phyloP scores from a whole-genome alignment of 2,113 vertebrate genomes.

The Xiphophorus hellerii region DNA sequence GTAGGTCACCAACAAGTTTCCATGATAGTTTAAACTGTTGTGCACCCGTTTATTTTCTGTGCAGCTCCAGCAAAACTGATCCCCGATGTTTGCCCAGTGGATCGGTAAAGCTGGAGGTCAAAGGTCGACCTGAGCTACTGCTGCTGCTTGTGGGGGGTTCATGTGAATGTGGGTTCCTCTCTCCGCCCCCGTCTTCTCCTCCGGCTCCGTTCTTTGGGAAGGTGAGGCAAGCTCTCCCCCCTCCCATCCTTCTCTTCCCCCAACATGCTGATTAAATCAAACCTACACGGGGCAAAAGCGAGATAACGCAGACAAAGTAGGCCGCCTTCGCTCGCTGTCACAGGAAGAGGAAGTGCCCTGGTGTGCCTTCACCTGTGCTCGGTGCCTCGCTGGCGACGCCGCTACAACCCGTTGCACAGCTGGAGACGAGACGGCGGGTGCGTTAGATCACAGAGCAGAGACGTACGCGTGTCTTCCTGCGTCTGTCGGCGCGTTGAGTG shows the following conservation, averaged over 20 bases:
- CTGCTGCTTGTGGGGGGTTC: constrained; percentile 31
- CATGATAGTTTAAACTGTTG: constrained; percentile 37
- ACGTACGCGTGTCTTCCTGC: constrained; percentile 50
- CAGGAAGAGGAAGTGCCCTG: constrained; percentile 73
- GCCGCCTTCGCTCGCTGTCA: constrained; percentile 69
- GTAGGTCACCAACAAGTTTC: constrained; percentile 63
- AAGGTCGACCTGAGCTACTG: constrained; percentile 44
- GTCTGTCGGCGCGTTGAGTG: constrained; percentile 31
- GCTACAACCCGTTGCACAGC: constrained; percentile 57
- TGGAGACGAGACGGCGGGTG: constrained; percentile 51
- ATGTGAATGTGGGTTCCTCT: constrained; percentile 53
- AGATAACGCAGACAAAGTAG: constrained; percentile 69
- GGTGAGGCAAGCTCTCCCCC: constrained; percentile 24
- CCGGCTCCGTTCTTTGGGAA: constrained; percentile 47
- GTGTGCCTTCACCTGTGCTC: constrained; percentile 61
- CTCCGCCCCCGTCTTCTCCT: constrained; percentile 50
- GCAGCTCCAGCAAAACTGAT: constrained; percentile 16
- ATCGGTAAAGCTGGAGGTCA: constrained; percentile 20
- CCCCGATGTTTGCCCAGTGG: not conserved
- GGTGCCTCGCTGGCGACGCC: constrained; percentile 37
- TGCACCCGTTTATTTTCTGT: constrained; percentile 41
- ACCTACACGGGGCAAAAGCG: constrained; percentile 45
- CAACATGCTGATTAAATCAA: constrained; percentile 75
- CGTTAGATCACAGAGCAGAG: constrained; percentile 51
- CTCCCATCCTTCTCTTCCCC: not conserved